Conservation (phyloP, 2,888 invertebrate species). For the Anthrax anthrax region DNA sequence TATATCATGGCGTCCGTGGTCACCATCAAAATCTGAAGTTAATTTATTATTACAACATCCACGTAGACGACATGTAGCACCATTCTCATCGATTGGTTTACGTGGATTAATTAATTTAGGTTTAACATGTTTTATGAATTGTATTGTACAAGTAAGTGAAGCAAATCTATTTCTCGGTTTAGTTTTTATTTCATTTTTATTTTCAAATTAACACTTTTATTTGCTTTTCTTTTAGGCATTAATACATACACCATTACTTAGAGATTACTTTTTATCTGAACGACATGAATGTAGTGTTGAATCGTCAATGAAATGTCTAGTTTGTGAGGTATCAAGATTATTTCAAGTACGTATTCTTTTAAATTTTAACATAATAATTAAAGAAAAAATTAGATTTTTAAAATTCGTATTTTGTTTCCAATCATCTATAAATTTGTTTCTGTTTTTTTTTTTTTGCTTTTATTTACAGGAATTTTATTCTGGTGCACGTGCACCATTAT, state of each 20-base stretch:
- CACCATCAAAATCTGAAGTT: slow-evolving; percentile 62
- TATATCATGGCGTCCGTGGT: slow-evolving; percentile 58
- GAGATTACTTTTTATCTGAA: slow-evolving; percentile 92
- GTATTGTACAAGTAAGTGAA: slow-evolving; percentile 64
- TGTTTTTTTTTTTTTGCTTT: no score
- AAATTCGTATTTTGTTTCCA: no score
- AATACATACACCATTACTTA: slow-evolving; percentile 84
- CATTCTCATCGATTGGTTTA: slow-evolving; percentile 75
- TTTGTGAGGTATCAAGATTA: slow-evolving; percentile 87
- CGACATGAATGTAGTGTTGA: slow-evolving; percentile 61
- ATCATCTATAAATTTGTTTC: no score
- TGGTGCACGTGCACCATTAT: slow-evolving; percentile 74
- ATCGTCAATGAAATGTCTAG: slow-evolving; percentile 66
- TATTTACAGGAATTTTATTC: slow-evolving; percentile 72
- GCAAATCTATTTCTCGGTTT: not conserved
- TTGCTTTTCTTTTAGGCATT: slow-evolving; percentile 45
- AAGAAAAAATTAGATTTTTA: no score
- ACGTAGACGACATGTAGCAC: slow-evolving; percentile 61
- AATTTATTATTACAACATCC: slow-evolving; percentile 61
- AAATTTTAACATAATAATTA: no score
- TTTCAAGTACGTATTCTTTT: slow-evolving; percentile 62
- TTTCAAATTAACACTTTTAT: not conserved
- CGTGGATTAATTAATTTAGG: slow-evolving; percentile 91
- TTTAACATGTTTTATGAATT: slow-evolving; percentile 98
- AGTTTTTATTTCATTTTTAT: not conserved